Evolutionary conservation across 2,888 invertebrate species (phyloP).

Genomic region (Balanococcus diminutus): DNA sequence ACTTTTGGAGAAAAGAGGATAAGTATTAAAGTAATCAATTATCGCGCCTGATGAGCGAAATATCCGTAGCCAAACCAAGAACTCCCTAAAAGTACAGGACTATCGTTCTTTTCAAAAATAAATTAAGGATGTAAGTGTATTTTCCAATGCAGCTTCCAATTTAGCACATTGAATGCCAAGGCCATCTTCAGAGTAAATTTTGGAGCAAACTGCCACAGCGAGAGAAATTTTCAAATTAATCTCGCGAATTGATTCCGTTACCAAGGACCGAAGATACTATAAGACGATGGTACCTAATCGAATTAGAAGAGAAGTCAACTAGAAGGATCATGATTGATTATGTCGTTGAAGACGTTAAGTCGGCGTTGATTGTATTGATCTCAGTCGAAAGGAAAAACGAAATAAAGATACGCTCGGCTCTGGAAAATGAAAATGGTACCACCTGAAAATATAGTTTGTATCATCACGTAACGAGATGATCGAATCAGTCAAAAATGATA

Average conservation of each 20-base stretch:
- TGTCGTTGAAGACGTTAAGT: neutral
- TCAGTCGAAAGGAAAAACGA: neutral
- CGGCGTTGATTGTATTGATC: neutral
- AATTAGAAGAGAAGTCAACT: conserved; percentile 24
- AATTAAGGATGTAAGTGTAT: no score
- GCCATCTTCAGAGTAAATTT: no score
- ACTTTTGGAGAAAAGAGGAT: no score
- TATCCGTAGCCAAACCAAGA: no score
- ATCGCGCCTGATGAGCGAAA: no score
- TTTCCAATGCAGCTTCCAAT: no score
- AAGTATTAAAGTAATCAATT: no score
- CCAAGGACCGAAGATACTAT: neutral
- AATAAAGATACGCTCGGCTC: neutral
- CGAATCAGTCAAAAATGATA: conserved; percentile 8
- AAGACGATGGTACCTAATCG: neutral
- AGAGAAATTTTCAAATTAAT: conserved; percentile 19
- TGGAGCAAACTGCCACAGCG: neutral
- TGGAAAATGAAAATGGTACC: no score
- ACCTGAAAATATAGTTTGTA: neutral
- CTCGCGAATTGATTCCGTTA: conserved; percentile 1
- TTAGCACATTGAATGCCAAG: no score
- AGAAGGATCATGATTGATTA: conserved; percentile 18
- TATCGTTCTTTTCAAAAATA: no score
- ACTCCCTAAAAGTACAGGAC: no score
- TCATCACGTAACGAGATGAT: neutral